phyloP scores from a whole-genome alignment of 2,888 invertebrate species.

The Meganola albula region DNA sequence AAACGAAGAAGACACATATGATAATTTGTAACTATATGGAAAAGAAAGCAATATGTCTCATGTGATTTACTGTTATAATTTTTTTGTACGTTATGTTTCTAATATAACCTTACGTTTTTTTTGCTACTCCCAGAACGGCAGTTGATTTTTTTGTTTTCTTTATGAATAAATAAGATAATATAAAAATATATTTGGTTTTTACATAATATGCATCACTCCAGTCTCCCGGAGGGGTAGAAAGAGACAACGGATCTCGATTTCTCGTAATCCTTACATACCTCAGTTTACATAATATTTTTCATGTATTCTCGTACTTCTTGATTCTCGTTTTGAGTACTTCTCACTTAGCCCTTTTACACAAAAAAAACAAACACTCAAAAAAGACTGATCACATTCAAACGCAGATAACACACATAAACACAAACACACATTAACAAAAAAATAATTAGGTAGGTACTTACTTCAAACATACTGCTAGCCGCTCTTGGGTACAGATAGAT shows the following conservation, averaged over 20 bases:
- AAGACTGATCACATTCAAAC: too few relatives aligned
- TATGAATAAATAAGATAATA: slow-evolving; percentile 13
- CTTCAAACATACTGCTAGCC: too few relatives aligned
- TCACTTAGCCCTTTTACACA: too few relatives aligned
- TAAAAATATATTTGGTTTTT: slow-evolving; percentile 15
- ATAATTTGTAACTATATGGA: slow-evolving; percentile 15
- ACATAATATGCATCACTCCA: slow-evolving; percentile 16
- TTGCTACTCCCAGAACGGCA: slow-evolving; percentile 14
- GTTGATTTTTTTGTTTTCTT: slow-evolving; percentile 13
- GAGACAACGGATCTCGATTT: slow-evolving; percentile 17
- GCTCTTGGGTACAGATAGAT: too few relatives aligned
- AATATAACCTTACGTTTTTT: slow-evolving; percentile 9
- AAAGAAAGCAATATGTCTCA: slow-evolving; percentile 13
- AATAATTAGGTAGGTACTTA: too few relatives aligned
- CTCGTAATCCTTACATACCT: slow-evolving; percentile 16
- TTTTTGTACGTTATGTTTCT: slow-evolving; percentile 11
- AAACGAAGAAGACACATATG: slow-evolving; percentile 15
- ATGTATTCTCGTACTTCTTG: too few relatives aligned
- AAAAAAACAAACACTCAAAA: too few relatives aligned
- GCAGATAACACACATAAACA: too few relatives aligned
- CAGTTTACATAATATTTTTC: slow-evolving; percentile 12
- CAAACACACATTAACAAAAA: too few relatives aligned
- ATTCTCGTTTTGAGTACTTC: too few relatives aligned
- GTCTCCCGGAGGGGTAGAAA: slow-evolving; percentile 17
- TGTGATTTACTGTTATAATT: slow-evolving; percentile 17